Evolutionary conservation across 2,888 invertebrate genomes (phyloP).

Genomic region (Cistogaster globosa): DNA sequence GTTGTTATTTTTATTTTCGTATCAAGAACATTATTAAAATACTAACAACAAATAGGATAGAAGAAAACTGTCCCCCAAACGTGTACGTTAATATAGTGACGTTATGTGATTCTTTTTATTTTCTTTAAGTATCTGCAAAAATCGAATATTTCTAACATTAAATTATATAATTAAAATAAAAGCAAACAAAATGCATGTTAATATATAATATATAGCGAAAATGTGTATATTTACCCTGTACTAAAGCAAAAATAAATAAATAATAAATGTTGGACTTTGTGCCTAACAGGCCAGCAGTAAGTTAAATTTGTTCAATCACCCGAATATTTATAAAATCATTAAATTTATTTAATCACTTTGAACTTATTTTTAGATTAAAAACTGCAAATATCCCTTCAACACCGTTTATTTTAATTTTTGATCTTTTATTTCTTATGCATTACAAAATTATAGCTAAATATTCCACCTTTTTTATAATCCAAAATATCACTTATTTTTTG

Average conservation of each 20-base stretch:
- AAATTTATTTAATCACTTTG: slow-evolving; percentile 20
- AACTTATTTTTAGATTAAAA: slow-evolving; percentile 1
- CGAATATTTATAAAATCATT: slow-evolving; percentile 19
- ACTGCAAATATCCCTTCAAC: background rate
- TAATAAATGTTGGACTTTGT: slow-evolving; percentile 61
- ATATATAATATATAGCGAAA: background rate
- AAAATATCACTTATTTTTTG: background rate
- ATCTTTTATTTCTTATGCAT: slow-evolving; percentile 6
- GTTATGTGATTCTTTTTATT: too few relatives aligned
- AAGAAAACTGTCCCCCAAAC: slow-evolving; percentile 45
- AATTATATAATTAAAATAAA: slow-evolving; percentile 61
- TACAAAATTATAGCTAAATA: background rate
- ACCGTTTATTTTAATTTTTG: slow-evolving; percentile 32
- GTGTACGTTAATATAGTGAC: slow-evolving; percentile 21
- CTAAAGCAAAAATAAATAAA: slow-evolving; percentile 25
- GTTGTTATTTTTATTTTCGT: slow-evolving; percentile 10
- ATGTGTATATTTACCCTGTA: slow-evolving; percentile 43
- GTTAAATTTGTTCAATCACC: slow-evolving; percentile 16
- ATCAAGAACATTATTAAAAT: background rate
- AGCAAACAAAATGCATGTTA: background rate
- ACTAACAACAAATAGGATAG: background rate
- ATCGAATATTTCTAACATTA: background rate
- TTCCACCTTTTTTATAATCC: background rate
- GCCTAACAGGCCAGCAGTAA: slow-evolving; percentile 10
- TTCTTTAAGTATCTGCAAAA: background rate